Evolutionary conservation across 2,888 invertebrate genomes (phyloP).

Genomic region (Hirtodrosophila alboralis): DNA sequence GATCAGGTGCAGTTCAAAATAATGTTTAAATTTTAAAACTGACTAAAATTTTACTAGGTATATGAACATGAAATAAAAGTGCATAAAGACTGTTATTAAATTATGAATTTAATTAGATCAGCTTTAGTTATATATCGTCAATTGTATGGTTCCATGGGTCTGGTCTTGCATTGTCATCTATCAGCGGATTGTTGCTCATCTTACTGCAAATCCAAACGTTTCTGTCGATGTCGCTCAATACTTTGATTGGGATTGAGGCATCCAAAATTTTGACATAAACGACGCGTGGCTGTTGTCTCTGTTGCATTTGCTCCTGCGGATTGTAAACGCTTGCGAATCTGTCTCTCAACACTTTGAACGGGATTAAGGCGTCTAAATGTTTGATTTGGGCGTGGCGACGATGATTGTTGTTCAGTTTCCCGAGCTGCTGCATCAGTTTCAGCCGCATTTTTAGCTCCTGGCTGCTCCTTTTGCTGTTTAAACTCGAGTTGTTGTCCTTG

Average conservation of each 20-base stretch:
- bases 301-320: neutral
- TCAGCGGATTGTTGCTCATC: neutral
- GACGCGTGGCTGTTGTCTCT: neutral
- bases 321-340: slow-evolving; percentile 8
- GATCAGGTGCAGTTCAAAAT: too few relatives aligned
- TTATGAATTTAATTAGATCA: too few relatives aligned
- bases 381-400: neutral
- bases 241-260: slow-evolving; percentile 17
- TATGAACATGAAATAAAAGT: too few relatives aligned
- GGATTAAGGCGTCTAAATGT: slow-evolving; percentile 16
- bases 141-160: too few relatives aligned
- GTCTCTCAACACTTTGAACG: slow-evolving; percentile 25
- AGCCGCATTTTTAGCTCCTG: neutral
- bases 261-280: slow-evolving; percentile 1
- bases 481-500: neutral
- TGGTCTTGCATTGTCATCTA: neutral
- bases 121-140: too few relatives aligned
- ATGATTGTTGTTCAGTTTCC: neutral
- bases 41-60: too few relatives aligned
- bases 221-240: slow-evolving; percentile 16
- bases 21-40: too few relatives aligned
- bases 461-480: neutral
- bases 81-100: too few relatives aligned
- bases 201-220: slow-evolving; percentile 3
- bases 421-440: neutral